Evolutionary conservation across 2,888 invertebrate species (phyloP).

Genomic region (Ophion costatus): DNA sequence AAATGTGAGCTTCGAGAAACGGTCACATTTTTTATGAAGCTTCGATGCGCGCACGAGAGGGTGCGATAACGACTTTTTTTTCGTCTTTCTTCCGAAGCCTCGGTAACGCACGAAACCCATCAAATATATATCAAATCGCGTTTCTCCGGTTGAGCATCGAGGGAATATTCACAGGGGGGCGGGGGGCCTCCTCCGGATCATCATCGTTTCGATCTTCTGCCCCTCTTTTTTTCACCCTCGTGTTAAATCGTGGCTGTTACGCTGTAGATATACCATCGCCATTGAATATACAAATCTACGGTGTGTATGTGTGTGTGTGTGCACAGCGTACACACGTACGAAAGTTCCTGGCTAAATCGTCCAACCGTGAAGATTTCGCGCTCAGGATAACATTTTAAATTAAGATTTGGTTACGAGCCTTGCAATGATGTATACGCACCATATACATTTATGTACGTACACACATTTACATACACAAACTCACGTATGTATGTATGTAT

Average conservation of each 20-base stretch:
- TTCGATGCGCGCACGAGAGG: slow-evolving; percentile 38
- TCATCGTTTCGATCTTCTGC: slow-evolving; percentile 40
- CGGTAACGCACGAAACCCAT: slow-evolving; percentile 54
- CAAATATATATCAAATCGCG: slow-evolving; percentile 58
- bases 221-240: slow-evolving; percentile 7
- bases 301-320: not conserved
- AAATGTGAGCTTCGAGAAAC: not conserved
- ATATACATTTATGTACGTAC: not conserved
- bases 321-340: slow-evolving; percentile 7
- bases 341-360: slow-evolving; percentile 51
- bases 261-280: slow-evolving; percentile 24
- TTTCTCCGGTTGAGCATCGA: slow-evolving; percentile 47
- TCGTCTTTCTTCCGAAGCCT: slow-evolving; percentile 6
- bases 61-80: slow-evolving; percentile 45
- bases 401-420: slow-evolving; percentile 66
- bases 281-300: slow-evolving; percentile 35
- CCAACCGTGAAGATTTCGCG: slow-evolving; percentile 69
- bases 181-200: slow-evolving; percentile 42
- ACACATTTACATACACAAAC: not conserved
- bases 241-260: slow-evolving; percentile 34
- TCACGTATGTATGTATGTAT: not conserved
- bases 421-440: slow-evolving; percentile 35
- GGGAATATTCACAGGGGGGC: not conserved
- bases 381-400: slow-evolving; percentile 69
- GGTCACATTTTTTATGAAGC: too few species aligned